Percentiles rank a stretch among this genome's conserved stretches.
Evolutionary conservation across 2,113 vertebrate species (phyloP).

Genomic region (Megaleporinus macrocephalus): DNA sequence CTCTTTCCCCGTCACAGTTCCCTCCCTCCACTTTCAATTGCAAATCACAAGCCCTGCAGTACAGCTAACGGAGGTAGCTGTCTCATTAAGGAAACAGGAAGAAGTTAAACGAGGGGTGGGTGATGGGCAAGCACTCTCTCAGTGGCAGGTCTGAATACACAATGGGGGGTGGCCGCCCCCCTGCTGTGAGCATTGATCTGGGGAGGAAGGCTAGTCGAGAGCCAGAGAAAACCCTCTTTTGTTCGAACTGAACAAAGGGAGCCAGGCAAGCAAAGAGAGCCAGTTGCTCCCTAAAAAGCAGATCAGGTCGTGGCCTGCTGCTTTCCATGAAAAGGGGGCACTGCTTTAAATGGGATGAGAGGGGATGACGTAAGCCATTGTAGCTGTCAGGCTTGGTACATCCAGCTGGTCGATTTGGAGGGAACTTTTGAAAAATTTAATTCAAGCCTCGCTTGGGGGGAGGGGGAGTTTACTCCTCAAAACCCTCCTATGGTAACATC

Average conservation of each 20-base stretch:
- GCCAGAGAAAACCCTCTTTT: constrained; percentile 75
- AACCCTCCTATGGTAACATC: constrained; percentile 47
- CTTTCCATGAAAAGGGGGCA: constrained; percentile 59
- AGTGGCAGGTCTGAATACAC: constrained; percentile 65
- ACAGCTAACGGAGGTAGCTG: constrained; percentile 29
- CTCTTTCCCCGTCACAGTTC: constrained; percentile 2
- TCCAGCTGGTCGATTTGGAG: constrained; percentile 81
- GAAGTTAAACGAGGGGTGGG: constrained; percentile 63
- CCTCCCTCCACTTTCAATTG: constrained; percentile 59
- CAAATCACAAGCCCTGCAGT: constrained; percentile 62
- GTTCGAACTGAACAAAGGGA: constrained; percentile 76
- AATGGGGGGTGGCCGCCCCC: constrained; percentile 63
- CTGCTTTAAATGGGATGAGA: constrained; percentile 57
- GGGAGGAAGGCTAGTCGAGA: constrained; percentile 72
- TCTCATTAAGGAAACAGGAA: constrained; percentile 73
- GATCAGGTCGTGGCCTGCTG: constrained; percentile 60
- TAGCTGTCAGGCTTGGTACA: constrained; percentile 55
- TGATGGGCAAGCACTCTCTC: constrained; percentile 63
- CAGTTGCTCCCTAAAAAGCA: constrained; percentile 62
- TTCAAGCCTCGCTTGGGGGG: constrained; percentile 53
- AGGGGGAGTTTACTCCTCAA: constrained; percentile 39
- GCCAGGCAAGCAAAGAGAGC: constrained; percentile 63
- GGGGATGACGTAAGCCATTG: constrained; percentile 75
- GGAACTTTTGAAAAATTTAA: constrained; percentile 76
- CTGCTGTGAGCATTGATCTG: constrained; percentile 72